Percentiles rank a stretch among this genome's conserved stretches.
Evolutionary conservation across 2,888 invertebrate genomes (phyloP).

Genomic region (Dicyrtoma fusca): DNA sequence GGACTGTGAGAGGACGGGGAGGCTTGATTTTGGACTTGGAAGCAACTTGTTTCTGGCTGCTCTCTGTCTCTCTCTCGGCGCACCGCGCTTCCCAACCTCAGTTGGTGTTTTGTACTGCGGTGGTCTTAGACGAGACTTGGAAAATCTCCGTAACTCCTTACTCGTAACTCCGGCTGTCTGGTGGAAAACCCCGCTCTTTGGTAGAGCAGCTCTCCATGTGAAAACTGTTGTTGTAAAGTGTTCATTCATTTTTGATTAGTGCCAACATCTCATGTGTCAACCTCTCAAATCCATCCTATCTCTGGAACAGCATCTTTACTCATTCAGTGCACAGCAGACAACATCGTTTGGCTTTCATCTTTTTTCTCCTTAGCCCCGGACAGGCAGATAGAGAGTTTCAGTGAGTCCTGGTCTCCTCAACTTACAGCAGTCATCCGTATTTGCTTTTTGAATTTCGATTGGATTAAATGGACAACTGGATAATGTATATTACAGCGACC

Average conservation of each 20-base stretch:
- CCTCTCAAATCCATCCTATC: constrained; percentile 7
- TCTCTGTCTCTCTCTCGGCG: not conserved
- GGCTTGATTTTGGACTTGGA: too few species aligned
- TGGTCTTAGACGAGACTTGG: constrained; percentile 14
- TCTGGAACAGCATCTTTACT: not conserved
- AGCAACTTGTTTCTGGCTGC: constrained; percentile 11
- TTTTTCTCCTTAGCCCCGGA: not conserved
- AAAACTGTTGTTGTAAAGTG: constrained; percentile 24
- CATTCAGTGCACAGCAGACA: not conserved
- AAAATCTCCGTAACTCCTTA: constrained; percentile 13
- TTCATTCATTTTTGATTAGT: constrained; percentile 30
- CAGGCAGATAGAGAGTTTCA: not conserved
- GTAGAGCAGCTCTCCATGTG: not conserved
- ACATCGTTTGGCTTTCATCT: not conserved
- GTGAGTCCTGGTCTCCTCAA: not conserved
- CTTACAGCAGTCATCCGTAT: not conserved
- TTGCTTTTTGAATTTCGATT: not conserved
- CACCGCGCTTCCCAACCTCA: constrained; percentile 11
- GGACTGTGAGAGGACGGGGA: too few species aligned
- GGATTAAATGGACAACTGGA: too few species aligned
- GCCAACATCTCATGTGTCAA: constrained; percentile 31
- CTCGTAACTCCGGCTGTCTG: not conserved
- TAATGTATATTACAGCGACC: too few species aligned
- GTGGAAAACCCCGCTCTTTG: not conserved
- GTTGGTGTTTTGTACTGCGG: constrained; percentile 25